Evolutionary conservation across 2,888 invertebrate species (phyloP).

Genomic region (Hirtodrosophila trivittata): DNA sequence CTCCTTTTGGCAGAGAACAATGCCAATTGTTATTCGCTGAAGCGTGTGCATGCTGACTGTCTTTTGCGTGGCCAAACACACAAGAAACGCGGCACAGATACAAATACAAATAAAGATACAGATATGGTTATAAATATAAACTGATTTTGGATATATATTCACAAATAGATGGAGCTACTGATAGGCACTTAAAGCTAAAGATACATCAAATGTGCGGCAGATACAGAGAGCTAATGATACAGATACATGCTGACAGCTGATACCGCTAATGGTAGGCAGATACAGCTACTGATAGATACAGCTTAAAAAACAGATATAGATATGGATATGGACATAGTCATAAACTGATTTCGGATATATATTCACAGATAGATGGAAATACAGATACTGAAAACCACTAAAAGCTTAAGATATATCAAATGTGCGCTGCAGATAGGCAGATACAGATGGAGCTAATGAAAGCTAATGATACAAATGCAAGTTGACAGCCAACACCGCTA

Average conservation of each 20-base stretch:
- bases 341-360: no score
- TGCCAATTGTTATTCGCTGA: slow-evolving; percentile 56
- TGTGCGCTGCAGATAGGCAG: no score
- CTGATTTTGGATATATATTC: no score
- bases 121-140: background rate
- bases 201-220: no score
- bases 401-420: background rate
- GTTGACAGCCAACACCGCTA: background rate
- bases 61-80: slow-evolving; percentile 4
- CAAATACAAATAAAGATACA: background rate
- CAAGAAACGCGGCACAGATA: background rate
- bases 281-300: background rate
- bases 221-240: background rate
- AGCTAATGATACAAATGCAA: background rate
- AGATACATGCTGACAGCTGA: background rate
- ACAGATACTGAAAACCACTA: background rate
- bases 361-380: background rate
- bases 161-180: background rate
- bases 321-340: background rate
- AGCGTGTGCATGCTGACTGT: slow-evolving; percentile 33
- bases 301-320: background rate
- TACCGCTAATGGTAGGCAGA: no score
- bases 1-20: slow-evolving; percentile 49
- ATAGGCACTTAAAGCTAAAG: background rate
- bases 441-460: no score